Conservation (phyloP, 2,888 invertebrate genomes). For the Julus scandinavius region DNA sequence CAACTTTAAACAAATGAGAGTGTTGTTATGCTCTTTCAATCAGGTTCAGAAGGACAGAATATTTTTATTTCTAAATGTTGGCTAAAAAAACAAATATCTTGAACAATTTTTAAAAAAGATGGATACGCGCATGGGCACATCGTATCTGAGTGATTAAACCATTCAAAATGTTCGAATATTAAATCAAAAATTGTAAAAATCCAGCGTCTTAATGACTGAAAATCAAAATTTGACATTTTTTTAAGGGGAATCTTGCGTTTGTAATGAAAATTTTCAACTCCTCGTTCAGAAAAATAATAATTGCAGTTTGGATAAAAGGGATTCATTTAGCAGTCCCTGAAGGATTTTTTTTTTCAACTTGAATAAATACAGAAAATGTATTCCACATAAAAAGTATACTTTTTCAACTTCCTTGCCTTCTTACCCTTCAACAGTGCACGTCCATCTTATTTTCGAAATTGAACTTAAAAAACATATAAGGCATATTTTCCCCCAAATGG, state of each 20-base stretch:
- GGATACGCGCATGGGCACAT: not conserved
- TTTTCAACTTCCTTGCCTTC: not conserved
- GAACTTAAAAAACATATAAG: conserved; percentile 7
- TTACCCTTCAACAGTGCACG: not conserved
- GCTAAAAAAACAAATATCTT: not conserved
- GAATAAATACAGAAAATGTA: not conserved
- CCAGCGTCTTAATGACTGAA: not conserved
- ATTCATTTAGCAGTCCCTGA: not conserved
- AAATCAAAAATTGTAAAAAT: not conserved
- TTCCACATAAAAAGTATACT: conserved; percentile 5
- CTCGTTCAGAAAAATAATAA: not conserved
- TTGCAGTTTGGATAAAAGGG: not conserved
- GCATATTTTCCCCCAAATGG: not conserved
- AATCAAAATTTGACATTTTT: not conserved
- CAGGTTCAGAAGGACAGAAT: not conserved
- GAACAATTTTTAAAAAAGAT: not conserved
- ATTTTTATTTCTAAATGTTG: conserved; percentile 17
- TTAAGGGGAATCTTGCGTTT: not conserved
- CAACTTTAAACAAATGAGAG: conserved; percentile 28
- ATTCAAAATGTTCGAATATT: not conserved
- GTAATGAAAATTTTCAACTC: not conserved
- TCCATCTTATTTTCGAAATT: not conserved
- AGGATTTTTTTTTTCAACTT: not conserved
- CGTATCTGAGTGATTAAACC: not conserved
- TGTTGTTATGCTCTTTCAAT: conserved; percentile 1